These are phyloP conservation scores for Brachypodius melanocephalos DNA, from an alignment of 2,113 vertebrate genomes.

Conservation along the genomic window DNA sequence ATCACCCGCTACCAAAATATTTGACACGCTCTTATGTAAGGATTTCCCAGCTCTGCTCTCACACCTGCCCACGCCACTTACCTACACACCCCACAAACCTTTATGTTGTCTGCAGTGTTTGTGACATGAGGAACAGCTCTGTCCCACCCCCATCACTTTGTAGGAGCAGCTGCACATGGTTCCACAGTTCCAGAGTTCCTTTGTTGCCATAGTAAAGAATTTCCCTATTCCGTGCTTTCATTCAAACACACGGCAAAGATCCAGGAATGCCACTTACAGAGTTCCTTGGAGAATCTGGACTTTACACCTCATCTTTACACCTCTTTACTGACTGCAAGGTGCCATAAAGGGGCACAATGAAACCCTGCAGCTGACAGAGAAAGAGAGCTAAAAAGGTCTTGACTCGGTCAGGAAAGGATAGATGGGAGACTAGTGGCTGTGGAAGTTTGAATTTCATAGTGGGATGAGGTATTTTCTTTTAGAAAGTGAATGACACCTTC, in stretches of 20 bases:
- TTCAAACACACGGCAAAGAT: not conserved
- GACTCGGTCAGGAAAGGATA: not conserved
- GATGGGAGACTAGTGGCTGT: not conserved
- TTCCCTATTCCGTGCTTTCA: not conserved
- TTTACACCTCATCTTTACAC: not conserved
- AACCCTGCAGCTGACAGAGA: not conserved
- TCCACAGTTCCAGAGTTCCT: not conserved
- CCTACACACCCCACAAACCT: not conserved
- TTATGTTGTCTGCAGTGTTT: not conserved
- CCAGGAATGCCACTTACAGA: not conserved
- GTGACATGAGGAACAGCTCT: not conserved
- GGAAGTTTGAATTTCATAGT: not conserved
- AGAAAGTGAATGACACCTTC: not conserved
- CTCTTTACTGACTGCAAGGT: not conserved
- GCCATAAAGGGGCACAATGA: accelerated
- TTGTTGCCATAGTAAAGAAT: not conserved
- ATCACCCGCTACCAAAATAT: not conserved
- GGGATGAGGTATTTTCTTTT: not conserved
- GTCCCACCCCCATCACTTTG: not conserved
- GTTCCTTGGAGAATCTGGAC: not conserved
- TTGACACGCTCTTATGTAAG: not conserved
- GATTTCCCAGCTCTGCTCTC: not conserved
- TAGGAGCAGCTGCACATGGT: not conserved
- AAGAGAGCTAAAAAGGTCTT: not conserved
- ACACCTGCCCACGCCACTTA: not conserved